These are phyloP conservation scores for Tetragonula clypearis DNA, from an alignment of 1,140 invertebrate genomes.

Conservation along the genomic window DNA sequence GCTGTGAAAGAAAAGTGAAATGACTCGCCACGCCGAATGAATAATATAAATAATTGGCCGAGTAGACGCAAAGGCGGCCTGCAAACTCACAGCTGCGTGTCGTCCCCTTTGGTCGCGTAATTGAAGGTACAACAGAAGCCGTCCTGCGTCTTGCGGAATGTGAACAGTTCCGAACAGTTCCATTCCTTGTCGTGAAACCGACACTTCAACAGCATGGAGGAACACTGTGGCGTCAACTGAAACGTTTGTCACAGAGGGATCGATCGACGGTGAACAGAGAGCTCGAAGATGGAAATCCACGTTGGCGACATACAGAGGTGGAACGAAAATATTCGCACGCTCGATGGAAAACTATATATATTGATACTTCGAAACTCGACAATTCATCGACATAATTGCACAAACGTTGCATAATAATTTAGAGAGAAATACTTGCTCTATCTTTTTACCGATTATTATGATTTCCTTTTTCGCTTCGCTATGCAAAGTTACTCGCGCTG, in stretches of 20 bases:
- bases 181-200: constrained; percentile 72
- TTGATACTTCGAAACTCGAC: too few relatives aligned
- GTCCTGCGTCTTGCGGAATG: constrained; percentile 79
- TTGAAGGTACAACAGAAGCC: constrained; percentile 85
- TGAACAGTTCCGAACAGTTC: constrained; percentile 81
- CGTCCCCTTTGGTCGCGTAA: constrained; percentile 73
- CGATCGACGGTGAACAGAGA: neutral
- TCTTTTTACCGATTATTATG: too few relatives aligned
- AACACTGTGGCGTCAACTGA: constrained; percentile 82
- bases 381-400: too few relatives aligned
- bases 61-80: neutral
- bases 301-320: too few relatives aligned
- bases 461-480: too few relatives aligned
- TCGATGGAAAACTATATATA: too few relatives aligned
- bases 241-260: constrained; percentile 7
- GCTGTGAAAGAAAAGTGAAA: neutral
- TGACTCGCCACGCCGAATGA: neutral
- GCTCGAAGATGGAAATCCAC: too few relatives aligned
- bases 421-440: too few relatives aligned
- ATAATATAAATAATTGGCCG: neutral
- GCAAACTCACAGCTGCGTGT: constrained; percentile 58
- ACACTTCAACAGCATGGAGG: constrained; percentile 80
- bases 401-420: too few relatives aligned
- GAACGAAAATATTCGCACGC: too few relatives aligned
- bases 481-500: too few relatives aligned